Conservation (phyloP, 2,797 vertebrate species). For the Mus caroli region DNA sequence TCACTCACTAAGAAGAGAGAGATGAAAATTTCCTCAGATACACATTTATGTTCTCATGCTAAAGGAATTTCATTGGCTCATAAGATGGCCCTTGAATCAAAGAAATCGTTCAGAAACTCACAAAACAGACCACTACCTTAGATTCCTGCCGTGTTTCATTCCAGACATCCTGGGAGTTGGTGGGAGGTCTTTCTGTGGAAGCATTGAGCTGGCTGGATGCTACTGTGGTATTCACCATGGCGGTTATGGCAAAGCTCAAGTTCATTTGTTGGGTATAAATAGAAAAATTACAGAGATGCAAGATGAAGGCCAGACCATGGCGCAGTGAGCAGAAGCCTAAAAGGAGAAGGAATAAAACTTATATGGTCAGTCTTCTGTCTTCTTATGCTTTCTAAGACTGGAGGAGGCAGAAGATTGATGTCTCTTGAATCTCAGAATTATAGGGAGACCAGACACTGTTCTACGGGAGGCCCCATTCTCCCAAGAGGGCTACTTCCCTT, state of each 20-base stretch:
- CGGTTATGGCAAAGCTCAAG: constrained; percentile 90
- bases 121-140: constrained; percentile 21
- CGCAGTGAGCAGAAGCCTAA: constrained; percentile 71
- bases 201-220: not conserved
- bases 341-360: not conserved
- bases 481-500: no score
- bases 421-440: not conserved
- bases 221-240: constrained; percentile 72
- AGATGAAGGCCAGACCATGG: constrained; percentile 67
- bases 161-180: not conserved
- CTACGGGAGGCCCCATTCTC: not conserved
- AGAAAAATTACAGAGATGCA: constrained; percentile 67
- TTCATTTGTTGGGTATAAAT: constrained; percentile 87
- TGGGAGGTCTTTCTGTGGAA: not conserved
- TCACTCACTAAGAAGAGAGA: not conserved
- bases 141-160: constrained; percentile 20
- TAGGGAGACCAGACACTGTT: not conserved
- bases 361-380: not conserved
- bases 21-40: not conserved
- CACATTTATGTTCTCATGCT: not conserved
- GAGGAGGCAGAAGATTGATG: not conserved
- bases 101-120: not conserved
- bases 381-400: not conserved
- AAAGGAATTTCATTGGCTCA: not conserved
- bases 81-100: not conserved